These are phyloP conservation scores for Sinocyclocheilus anshuiensis DNA, from an alignment of 2,113 vertebrate genomes.

Conservation along the genomic window DNA sequence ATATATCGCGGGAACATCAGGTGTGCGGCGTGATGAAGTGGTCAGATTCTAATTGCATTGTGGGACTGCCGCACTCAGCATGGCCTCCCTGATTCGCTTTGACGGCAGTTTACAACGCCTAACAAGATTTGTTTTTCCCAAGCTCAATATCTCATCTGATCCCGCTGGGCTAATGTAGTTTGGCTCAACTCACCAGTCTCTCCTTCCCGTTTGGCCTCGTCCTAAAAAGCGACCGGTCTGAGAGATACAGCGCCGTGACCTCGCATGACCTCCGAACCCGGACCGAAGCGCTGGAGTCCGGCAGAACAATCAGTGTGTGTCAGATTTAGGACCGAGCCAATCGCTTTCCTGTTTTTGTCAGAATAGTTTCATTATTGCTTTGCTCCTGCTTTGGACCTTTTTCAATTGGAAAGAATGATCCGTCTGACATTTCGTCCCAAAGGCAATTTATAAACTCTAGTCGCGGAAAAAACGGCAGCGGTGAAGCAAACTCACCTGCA, in stretches of 20 bases:
- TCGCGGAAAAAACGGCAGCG: background rate
- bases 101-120: constrained; percentile 1
- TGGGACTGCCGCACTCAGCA: background rate
- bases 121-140: constrained; percentile 18
- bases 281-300: background rate
- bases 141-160: constrained; percentile 25
- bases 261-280: constrained; percentile 9
- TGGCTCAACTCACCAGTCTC: constrained; percentile 11
- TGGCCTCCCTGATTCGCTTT: background rate
- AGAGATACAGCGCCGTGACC: constrained; percentile 14
- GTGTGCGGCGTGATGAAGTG: constrained; percentile 25
- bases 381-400: constrained; percentile 58
- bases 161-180: constrained; percentile 15
- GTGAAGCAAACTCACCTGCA: constrained; percentile 3
- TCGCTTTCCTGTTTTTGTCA: constrained; percentile 51
- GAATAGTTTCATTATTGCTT: constrained; percentile 54
- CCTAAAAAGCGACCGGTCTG: background rate
- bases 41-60: constrained; percentile 41
- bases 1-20: constrained; percentile 12
- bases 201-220: background rate
- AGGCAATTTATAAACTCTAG: constrained; percentile 59
- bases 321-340: constrained; percentile 48
- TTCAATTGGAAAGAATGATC: constrained; percentile 57
- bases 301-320: constrained; percentile 55
- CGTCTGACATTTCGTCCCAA: constrained; percentile 58